Conservation (phyloP, 2,113 vertebrate species). For the Riparia riparia region DNA sequence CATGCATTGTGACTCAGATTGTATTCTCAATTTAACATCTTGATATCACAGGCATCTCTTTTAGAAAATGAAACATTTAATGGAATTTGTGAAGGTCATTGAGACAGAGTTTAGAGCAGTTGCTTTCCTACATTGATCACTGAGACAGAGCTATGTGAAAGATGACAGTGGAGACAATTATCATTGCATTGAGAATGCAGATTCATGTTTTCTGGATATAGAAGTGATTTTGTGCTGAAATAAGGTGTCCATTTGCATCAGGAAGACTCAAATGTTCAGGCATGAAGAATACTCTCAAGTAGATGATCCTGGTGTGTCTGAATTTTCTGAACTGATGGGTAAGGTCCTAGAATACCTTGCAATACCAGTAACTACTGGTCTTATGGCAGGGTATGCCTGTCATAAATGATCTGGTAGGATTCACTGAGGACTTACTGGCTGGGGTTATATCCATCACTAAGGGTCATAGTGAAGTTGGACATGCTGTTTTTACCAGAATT, state of each 20-base stretch:
- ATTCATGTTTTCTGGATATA: not conserved
- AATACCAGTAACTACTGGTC: not conserved
- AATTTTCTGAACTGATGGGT: not conserved
- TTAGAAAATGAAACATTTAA: not conserved
- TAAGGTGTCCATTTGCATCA: not conserved
- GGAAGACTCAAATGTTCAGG: not conserved
- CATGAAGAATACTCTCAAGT: not conserved
- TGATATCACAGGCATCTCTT: not conserved
- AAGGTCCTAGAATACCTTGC: not conserved
- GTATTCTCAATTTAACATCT: not conserved
- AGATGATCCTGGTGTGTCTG: not conserved
- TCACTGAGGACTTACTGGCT: rapidly evolving
- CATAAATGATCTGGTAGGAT: not conserved
- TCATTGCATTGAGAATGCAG: not conserved
- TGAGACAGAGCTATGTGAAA: not conserved
- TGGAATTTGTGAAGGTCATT: not conserved
- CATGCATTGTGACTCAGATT: not conserved
- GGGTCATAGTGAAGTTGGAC: rapidly evolving
- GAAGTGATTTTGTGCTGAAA: not conserved
- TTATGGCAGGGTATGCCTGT: not conserved
- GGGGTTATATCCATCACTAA: not conserved
- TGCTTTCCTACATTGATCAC: not conserved
- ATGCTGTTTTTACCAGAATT: not conserved
- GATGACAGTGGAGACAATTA: not conserved
- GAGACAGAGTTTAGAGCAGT: not conserved